These are phyloP conservation scores for Yponomeuta cagnagella DNA, from an alignment of 2,888 invertebrate genomes.

Conservation along the genomic window DNA sequence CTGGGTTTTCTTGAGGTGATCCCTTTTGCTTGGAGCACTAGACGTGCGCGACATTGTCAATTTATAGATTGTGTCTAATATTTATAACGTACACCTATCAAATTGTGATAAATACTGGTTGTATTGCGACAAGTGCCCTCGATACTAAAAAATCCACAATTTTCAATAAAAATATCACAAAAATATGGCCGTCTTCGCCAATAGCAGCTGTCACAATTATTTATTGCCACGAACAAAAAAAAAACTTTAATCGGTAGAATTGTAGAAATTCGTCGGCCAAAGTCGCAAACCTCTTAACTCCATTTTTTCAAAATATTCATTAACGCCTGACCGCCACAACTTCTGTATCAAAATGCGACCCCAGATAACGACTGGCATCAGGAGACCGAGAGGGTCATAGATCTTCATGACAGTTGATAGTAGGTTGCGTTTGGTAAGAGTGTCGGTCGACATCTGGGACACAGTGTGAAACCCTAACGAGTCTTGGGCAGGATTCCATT, in stretches of 20 bases:
- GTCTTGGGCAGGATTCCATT: too few relatives aligned
- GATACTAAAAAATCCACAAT: not conserved
- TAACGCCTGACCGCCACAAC: too few relatives aligned
- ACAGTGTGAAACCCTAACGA: too few relatives aligned
- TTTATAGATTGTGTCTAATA: not conserved
- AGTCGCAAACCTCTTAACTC: too few relatives aligned
- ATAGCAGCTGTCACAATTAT: constrained; percentile 39
- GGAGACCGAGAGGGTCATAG: too few relatives aligned
- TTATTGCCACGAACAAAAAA: constrained; percentile 25
- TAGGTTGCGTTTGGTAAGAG: too few relatives aligned
- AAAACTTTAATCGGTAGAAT: not conserved
- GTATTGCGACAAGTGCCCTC: not conserved
- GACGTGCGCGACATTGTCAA: not conserved
- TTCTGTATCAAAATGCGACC: too few relatives aligned
- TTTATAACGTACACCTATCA: not conserved
- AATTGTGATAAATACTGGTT: not conserved
- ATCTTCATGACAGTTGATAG: too few relatives aligned
- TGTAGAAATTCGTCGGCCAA: constrained; percentile 25
- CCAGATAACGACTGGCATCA: too few relatives aligned
- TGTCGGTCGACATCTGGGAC: too few relatives aligned
- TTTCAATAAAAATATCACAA: constrained; percentile 10
- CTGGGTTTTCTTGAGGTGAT: constrained; percentile 40
- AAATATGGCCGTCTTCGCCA: constrained; percentile 48
- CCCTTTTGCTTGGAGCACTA: not conserved
- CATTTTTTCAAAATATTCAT: too few relatives aligned